Conservation (phyloP, 2,113 vertebrate species). For the Poecile atricapillus region DNA sequence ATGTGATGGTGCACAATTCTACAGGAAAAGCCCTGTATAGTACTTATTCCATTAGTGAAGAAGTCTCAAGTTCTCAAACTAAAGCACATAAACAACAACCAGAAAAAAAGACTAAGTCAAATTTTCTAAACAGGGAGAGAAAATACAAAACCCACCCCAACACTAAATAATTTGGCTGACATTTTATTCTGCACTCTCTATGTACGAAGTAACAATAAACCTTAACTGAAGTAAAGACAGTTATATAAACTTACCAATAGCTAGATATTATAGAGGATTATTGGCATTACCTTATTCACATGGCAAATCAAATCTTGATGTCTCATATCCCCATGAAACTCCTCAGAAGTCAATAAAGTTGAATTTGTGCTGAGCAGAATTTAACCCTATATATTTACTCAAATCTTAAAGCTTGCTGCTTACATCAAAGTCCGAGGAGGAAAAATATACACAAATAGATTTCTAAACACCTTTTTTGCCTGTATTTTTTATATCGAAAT, state of each 20-base stretch:
- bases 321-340: background rate
- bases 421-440: background rate
- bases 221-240: constrained; percentile 39
- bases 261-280: background rate
- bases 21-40: background rate
- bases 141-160: too few relatives aligned
- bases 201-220: background rate
- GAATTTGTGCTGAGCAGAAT: background rate
- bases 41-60: background rate
- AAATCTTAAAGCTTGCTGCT: constrained; percentile 32
- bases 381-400: constrained; percentile 19
- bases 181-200: background rate
- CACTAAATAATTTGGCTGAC: background rate
- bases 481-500: constrained; percentile 47
- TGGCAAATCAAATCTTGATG: background rate
- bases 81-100: background rate
- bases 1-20: background rate
- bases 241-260: constrained; percentile 28
- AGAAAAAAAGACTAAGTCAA: background rate
- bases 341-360: background rate
- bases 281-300: background rate
- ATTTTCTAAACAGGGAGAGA: background rate
- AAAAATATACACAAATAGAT: constrained; percentile 24
- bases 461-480: constrained; percentile 31
- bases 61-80: background rate